Conservation (phyloP, 2,113 vertebrate genomes). For the Poeciliopsis turrubarensis region DNA sequence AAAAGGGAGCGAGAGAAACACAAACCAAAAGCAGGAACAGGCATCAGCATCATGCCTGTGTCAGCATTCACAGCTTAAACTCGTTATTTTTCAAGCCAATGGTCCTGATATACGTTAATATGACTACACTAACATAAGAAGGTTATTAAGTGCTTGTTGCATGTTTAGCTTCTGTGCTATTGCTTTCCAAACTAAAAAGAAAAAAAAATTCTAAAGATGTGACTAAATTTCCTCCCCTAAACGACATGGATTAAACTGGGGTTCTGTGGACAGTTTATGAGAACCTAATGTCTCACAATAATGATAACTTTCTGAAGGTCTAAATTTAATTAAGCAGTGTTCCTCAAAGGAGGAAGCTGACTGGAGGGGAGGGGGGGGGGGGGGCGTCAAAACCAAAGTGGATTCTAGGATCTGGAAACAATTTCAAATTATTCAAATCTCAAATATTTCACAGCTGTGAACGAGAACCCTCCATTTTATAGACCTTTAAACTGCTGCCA, state of each 20-base stretch:
- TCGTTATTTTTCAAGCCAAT: constrained; percentile 47
- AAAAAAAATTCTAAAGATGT: constrained; percentile 2
- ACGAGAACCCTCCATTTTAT: neutral
- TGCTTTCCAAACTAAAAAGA: neutral
- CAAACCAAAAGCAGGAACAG: constrained; percentile 62
- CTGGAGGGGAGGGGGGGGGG: neutral
- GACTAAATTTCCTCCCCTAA: constrained; percentile 13
- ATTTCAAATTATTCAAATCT: neutral
- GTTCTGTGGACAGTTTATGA: neutral
- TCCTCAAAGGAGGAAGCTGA: neutral
- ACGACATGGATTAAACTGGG: constrained; percentile 21
- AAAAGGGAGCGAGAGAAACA: constrained; percentile 27
- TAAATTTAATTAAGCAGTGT: neutral
- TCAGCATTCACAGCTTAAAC: constrained; percentile 61
- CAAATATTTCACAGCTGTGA: neutral
- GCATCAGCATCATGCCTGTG: constrained; percentile 59
- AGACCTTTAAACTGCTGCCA: neutral
- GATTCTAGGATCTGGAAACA: neutral
- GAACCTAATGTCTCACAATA: neutral
- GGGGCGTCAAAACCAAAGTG: neutral
- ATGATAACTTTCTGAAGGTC: neutral
- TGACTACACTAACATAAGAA: constrained; percentile 9
- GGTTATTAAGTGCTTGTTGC: constrained; percentile 18
- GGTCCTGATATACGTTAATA: constrained; percentile 9
- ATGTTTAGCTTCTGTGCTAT: constrained; percentile 23